Base-by-base conservation (phyloP, 2,888 invertebrate species). In the Lithophane semibrunnea region DNA sequence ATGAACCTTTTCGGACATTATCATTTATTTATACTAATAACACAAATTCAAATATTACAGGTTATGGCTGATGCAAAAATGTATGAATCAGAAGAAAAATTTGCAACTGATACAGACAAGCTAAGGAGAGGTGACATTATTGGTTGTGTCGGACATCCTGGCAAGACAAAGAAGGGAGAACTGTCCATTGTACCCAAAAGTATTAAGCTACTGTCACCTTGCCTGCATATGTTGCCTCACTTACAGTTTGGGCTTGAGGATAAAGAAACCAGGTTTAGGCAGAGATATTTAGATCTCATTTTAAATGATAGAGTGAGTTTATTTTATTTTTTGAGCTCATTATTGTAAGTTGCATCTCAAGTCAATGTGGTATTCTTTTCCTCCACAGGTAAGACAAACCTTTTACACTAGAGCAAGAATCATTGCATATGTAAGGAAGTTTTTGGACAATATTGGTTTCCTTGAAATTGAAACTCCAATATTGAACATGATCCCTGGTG, bases 401-500 rank as follows among this genome's bases (percentile, higher is more conserved):
- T 99, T 99, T 94, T 97, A 98, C 87, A 97, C 97, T 63, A 97
- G 99, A 87, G 98, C 99, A 16, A 98, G 98, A 97, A 98, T 99
- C 75, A 98, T 99, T 85, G 97, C 99, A 1, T 99, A 99, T 92
- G 96, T 99, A 3, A 97, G 99, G 66, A 97, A 97, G 86, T 99
- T 98, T 93, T 97, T 99, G 73, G 99, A 99, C 92, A 97, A 98
- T 73, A 94, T 99, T 93, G 99, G 99, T 65, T 99, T 99, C 94
- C 96, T 99, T 70, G 99, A 99, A 97, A 98, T 99, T 65, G 99
- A 99, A 97, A 99, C 99, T 4, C 99, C 99, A 7, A 99, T 99
- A 98, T 99, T 99, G 99, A 99, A 99, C 92, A 99, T 99, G 98
- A 99, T 99, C 79, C 98, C 99, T 74, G 99, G 99, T 74, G 99